Conservation (phyloP, 2,888 invertebrate species). For the Nudaria mundana region DNA sequence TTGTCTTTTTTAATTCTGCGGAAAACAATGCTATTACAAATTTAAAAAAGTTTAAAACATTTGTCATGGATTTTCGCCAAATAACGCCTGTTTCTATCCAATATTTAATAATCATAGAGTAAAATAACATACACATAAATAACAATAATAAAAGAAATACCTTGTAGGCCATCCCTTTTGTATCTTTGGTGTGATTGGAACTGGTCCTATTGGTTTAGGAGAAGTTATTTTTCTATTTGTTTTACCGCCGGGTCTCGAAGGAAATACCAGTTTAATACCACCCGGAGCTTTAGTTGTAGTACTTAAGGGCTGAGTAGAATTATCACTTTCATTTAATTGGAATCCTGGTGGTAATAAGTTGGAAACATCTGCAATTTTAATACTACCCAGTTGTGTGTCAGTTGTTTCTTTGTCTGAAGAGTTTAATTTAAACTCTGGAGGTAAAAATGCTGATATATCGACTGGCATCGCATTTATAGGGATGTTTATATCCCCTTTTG, state of each 20-base stretch:
- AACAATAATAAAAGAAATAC: constrained; percentile 50
- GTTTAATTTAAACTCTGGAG: constrained; percentile 80
- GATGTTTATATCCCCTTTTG: constrained; percentile 43
- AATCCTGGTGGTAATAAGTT: constrained; percentile 84
- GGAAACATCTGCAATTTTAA: constrained; percentile 76
- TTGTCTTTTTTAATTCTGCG: no score
- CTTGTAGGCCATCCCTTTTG: constrained; percentile 93
- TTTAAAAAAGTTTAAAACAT: no score
- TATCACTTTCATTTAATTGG: constrained; percentile 59
- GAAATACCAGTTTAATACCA: constrained; percentile 87
- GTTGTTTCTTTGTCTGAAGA: constrained; percentile 37
- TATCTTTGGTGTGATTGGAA: constrained; percentile 83
- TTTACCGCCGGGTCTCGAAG: constrained; percentile 88
- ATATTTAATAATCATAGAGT: no score
- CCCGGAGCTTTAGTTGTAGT: constrained; percentile 68
- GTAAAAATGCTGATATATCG: constrained; percentile 84
- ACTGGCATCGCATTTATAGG: constrained; percentile 47
- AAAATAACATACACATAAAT: no score
- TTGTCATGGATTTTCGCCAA: no score
- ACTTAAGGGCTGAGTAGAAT: constrained; percentile 31
- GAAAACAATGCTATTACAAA: no score
- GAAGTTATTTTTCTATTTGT: constrained; percentile 82
- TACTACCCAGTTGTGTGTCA: constrained; percentile 40
- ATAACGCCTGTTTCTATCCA: no score
- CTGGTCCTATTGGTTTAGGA: constrained; percentile 76